Evolutionary conservation across 2,888 invertebrate species (phyloP).

Genomic region (Cephus runcator): DNA sequence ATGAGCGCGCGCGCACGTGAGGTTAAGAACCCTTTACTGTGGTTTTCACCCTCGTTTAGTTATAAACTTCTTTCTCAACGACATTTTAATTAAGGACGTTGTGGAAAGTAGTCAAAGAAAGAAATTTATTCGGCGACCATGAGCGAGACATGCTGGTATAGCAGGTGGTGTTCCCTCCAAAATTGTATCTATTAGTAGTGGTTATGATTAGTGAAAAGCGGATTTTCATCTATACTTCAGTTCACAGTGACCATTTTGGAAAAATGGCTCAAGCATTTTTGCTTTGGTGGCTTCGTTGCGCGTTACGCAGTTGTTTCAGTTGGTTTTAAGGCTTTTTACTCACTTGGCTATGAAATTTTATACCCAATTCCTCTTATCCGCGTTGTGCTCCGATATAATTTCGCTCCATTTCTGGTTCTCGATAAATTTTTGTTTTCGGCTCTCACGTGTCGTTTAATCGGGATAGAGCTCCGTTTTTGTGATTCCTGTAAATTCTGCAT

Average conservation of each 20-base stretch:
- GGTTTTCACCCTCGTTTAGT: conserved; percentile 15
- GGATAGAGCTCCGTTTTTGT: conserved; percentile 1
- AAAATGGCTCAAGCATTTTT: not conserved
- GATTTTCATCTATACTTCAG: not conserved
- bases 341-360: not conserved
- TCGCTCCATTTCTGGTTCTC: not conserved
- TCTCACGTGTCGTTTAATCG: not conserved
- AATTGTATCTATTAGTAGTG: conserved; percentile 13
- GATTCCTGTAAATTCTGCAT: not conserved
- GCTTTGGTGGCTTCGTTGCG: conserved; percentile 1
- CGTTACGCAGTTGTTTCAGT: not conserved
- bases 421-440: not conserved
- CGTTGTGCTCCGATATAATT: not conserved
- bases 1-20: conserved; percentile 33
- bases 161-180: conserved; percentile 34
- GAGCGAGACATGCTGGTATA: conserved; percentile 31
- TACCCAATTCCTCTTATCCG: not conserved
- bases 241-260: not conserved
- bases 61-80: conserved; percentile 12
- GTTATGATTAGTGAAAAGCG: not conserved
- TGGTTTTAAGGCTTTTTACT: not conserved
- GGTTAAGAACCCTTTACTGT: conserved; percentile 34
- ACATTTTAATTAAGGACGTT: conserved; percentile 7
- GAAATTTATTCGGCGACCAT: conserved; percentile 21
- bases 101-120: not conserved